phyloP scores from a whole-genome alignment of 2,113 vertebrate species.

The Proterorhinus semilunaris region DNA sequence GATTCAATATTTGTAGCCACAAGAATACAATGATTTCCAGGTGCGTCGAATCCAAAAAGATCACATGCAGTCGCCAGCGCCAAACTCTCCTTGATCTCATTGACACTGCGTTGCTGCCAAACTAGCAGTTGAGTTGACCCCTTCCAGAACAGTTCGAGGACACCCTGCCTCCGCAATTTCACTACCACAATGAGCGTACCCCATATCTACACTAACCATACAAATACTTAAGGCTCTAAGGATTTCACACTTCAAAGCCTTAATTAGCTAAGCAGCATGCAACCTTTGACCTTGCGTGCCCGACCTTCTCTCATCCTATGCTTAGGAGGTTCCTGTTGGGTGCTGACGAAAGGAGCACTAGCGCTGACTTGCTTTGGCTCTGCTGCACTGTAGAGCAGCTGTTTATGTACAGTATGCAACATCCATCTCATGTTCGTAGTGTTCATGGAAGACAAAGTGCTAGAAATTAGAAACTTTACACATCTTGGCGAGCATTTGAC shows the following conservation, averaged over 20 bases:
- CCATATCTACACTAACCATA: conserved; percentile 13
- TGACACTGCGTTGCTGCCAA: not conserved
- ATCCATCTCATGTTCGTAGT: not conserved
- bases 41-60: not conserved
- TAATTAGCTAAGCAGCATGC: conserved; percentile 33
- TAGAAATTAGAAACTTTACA: not conserved
- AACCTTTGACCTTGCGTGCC: conserved; percentile 30
- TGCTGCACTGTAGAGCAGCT: not conserved
- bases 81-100: not conserved
- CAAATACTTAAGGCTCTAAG: not conserved
- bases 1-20: no score
- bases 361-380: conserved; percentile 1
- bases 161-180: conserved; percentile 16
- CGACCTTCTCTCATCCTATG: not conserved
- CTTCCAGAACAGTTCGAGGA: conserved; percentile 22
- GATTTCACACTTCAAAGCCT: conserved; percentile 7
- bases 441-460: no score
- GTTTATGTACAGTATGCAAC: not conserved
- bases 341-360: conserved; percentile 18
- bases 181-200: not conserved
- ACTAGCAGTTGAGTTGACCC: not conserved
- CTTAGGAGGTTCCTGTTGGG: conserved; percentile 26
- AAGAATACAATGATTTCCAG: no score
- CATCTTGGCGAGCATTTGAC: not conserved
- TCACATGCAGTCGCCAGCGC: not conserved